These are phyloP conservation scores for Hydriomena furcata DNA, from an alignment of 2,888 invertebrate species.

Conservation along the genomic window DNA sequence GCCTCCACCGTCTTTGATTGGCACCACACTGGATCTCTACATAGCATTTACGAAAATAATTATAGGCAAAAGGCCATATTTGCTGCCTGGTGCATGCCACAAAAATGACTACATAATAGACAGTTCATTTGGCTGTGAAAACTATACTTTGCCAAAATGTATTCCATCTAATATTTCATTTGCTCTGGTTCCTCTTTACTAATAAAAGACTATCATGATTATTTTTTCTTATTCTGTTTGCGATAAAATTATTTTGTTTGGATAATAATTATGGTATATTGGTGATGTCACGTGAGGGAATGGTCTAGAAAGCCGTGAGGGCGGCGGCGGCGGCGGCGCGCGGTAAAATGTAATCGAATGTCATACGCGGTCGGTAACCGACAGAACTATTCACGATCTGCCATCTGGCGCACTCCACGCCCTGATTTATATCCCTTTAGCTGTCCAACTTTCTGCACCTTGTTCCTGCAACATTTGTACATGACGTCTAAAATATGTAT, in stretches of 20 bases:
- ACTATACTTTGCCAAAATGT: too few species aligned
- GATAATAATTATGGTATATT: constrained; percentile 36
- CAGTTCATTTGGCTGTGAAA: too few species aligned
- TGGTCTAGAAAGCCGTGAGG: constrained; percentile 23
- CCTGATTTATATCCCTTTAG: constrained; percentile 73
- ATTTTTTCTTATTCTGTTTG: constrained; percentile 8
- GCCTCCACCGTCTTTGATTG: too few species aligned
- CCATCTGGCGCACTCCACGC: constrained; percentile 62
- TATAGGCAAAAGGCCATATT: too few species aligned
- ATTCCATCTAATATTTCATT: too few species aligned
- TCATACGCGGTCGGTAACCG: constrained; percentile 70
- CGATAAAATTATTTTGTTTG: constrained; percentile 23
- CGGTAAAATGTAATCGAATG: constrained; percentile 78
- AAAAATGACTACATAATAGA: too few species aligned
- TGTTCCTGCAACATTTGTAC: constrained; percentile 75
- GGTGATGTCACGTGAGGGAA: constrained; percentile 24
- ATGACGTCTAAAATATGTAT: constrained; percentile 75
- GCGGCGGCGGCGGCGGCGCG: constrained; percentile 30
- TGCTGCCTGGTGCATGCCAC: too few species aligned
- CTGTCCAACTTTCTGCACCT: constrained; percentile 79
- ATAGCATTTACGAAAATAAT: too few species aligned
- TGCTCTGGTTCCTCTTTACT: too few species aligned
- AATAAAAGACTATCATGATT: too few species aligned
- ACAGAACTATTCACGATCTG: constrained; percentile 69
- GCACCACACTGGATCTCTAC: too few species aligned